phyloP scores from a whole-genome alignment of 2,113 vertebrate species.

The Ictidomys tridecemlineatus region DNA sequence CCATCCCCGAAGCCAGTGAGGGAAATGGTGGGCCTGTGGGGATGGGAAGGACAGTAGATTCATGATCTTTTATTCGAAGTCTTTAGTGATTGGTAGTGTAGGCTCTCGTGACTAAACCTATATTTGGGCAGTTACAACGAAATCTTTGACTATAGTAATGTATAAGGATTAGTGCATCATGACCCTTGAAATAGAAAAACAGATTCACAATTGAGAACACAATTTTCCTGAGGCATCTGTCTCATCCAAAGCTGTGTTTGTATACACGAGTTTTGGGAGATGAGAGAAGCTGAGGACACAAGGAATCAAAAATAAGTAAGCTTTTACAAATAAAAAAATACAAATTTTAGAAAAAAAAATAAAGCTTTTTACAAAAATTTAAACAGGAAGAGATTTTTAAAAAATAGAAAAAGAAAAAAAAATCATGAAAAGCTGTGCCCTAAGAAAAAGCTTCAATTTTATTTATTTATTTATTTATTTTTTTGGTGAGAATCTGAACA shows the following conservation, averaged over 20 bases:
- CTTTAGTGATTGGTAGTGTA: not conserved
- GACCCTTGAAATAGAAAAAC: not conserved
- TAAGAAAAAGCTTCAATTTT: not conserved
- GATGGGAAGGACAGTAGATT: no score
- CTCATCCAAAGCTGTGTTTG: accelerated
- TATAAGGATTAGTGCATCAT: not conserved
- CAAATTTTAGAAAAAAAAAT: not conserved
- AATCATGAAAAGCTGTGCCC: not conserved
- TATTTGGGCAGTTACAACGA: not conserved
- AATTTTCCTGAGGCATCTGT: not conserved
- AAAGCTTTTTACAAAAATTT: not conserved
- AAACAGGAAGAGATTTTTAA: no score
- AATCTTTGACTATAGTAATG: not conserved
- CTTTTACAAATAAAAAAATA: not conserved
- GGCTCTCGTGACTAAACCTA: not conserved
- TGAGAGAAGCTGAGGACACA: not conserved
- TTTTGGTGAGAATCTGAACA: not conserved
- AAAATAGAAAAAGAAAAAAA: not conserved
- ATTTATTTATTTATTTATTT: no score
- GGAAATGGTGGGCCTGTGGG: no score
- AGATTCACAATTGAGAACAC: not conserved
- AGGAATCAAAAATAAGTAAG: not conserved
- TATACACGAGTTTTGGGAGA: not conserved
- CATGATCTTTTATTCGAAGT: not conserved
- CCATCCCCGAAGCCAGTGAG: no score